Conservation (phyloP, 2,888 invertebrate genomes). For the Rhingia campestris region DNA sequence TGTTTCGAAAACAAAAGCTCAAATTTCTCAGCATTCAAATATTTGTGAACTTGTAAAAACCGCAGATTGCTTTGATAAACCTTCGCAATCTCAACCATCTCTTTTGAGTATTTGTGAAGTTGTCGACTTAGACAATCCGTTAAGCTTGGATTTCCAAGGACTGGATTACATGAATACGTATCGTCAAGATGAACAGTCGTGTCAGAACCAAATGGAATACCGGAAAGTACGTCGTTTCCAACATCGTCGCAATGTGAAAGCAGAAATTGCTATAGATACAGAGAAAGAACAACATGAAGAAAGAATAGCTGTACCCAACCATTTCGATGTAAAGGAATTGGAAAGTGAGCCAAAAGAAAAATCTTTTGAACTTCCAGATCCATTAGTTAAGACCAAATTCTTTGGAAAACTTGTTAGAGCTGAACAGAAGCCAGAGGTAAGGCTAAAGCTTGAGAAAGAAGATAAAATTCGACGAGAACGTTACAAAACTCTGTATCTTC, state of each 20-base stretch:
- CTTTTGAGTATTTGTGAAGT: conserved; percentile 79
- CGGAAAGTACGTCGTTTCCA: conserved; percentile 79
- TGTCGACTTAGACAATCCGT: conserved; percentile 80
- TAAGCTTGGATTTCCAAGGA: conserved; percentile 81
- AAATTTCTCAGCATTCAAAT: conserved; percentile 52
- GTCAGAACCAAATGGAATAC: conserved; percentile 79
- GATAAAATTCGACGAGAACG: conserved; percentile 76
- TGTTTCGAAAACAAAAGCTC: conserved; percentile 69
- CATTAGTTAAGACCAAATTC: conserved; percentile 2
- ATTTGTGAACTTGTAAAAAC: conserved; percentile 79
- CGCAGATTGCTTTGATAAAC: conserved; percentile 79
- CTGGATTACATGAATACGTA: conserved; percentile 81
- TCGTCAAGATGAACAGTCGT: conserved; percentile 79
- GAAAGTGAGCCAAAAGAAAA: background rate
- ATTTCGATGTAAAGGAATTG: conserved; percentile 68
- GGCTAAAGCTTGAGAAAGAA: conserved; percentile 76
- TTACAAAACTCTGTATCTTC: conserved; percentile 78
- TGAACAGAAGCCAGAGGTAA: conserved; percentile 77
- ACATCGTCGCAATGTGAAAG: conserved; percentile 77
- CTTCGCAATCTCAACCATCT: conserved; percentile 76
- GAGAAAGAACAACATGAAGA: conserved; percentile 77
- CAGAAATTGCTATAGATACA: conserved; percentile 75
- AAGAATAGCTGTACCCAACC: conserved; percentile 76
- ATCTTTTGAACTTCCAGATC: background rate
- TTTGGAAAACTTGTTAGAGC: conserved; percentile 78